A percentile compares a stretch with the other conserved stretches of the same genome.
Evolutionary conservation across 2,797 vertebrate species (phyloP).

Genomic region (Malurus splendens): DNA sequence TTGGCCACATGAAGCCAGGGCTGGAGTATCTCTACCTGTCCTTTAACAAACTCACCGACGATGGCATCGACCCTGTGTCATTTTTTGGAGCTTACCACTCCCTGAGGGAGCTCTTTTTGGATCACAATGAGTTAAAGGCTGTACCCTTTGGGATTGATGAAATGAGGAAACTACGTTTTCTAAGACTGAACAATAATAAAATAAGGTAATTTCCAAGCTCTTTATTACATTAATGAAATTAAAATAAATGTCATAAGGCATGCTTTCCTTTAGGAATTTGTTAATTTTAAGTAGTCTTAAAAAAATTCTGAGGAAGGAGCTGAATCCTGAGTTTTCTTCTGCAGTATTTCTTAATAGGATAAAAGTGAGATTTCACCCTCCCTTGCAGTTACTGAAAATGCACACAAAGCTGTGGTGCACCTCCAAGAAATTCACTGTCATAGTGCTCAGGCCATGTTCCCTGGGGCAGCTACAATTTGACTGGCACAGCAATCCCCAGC

Average conservation of each 20-base stretch:
- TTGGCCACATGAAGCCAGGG: slow-evolving; percentile 93
- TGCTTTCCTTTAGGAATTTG: not conserved
- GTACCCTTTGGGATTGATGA: slow-evolving; percentile 86
- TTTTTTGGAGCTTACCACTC: slow-evolving; percentile 88
- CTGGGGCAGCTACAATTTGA: not conserved
- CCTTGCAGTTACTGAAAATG: not conserved
- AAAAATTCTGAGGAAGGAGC: not conserved
- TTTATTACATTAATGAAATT: not conserved
- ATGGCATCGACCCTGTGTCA: slow-evolving; percentile 85
- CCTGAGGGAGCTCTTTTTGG: slow-evolving; percentile 90
- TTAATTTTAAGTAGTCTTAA: not conserved
- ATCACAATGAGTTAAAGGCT: slow-evolving; percentile 85
- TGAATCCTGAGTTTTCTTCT: not conserved
- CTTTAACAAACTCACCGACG: slow-evolving; percentile 86
- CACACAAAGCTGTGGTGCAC: not conserved
- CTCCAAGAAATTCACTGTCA: not conserved
- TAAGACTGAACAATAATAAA: slow-evolving; percentile 90
- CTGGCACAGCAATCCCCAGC: not conserved
- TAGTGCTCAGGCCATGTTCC: fast-evolving
- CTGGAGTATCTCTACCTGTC: slow-evolving; percentile 95
- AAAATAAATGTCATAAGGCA: not conserved
- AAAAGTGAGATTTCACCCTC: not conserved
- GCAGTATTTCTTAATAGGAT: not conserved
- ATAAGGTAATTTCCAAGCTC: slow-evolving; percentile 79
- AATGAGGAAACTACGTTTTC: slow-evolving; percentile 88